Percentiles rank a stretch among this genome's conserved stretches.
phyloP scores from a whole-genome alignment of 92 coral and sea anemone species.

The Parazoanthus darwini region DNA sequence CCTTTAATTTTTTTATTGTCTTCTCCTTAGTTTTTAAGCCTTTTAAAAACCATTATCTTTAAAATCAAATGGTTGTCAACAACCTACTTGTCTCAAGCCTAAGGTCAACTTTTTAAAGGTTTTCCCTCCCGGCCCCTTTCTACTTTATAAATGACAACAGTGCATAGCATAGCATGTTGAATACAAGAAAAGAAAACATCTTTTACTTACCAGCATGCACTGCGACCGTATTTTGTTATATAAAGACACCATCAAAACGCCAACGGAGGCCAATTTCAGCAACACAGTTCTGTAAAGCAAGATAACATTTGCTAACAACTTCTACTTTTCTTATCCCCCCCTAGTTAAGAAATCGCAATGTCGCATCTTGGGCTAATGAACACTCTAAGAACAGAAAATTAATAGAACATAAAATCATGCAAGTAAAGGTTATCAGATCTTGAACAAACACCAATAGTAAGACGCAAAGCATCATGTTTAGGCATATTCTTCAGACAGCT shows the following conservation, averaged over 20 bases:
- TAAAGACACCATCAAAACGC: slow-evolving; percentile 70
- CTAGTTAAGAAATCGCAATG: background rate
- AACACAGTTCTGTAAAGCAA: slow-evolving; percentile 68
- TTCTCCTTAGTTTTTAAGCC: background rate
- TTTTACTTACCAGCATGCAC: slow-evolving; percentile 77
- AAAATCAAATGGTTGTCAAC: too few relatives aligned
- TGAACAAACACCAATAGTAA: too few relatives aligned
- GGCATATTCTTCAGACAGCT: background rate
- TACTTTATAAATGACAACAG: too few relatives aligned
- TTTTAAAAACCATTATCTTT: too few relatives aligned
- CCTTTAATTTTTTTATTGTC: background rate
- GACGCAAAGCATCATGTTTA: background rate
- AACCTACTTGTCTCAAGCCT: too few relatives aligned
- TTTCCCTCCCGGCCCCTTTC: too few relatives aligned
- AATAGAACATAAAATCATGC: too few relatives aligned
- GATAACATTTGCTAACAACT: background rate
- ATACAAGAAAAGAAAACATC: too few relatives aligned
- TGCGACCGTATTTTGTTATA: slow-evolving; percentile 62
- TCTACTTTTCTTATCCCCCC: background rate
- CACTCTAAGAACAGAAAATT: too few relatives aligned
- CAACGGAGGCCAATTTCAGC: slow-evolving; percentile 79
- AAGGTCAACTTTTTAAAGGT: too few relatives aligned
- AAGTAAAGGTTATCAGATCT: too few relatives aligned
- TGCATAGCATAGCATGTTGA: background rate
- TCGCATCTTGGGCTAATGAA: too few relatives aligned